Evolutionary conservation across 1,140 invertebrate genomes (phyloP), one percentile per base, ranked within the genome.

Genomic region (Anastrepha obliqua): DNA sequence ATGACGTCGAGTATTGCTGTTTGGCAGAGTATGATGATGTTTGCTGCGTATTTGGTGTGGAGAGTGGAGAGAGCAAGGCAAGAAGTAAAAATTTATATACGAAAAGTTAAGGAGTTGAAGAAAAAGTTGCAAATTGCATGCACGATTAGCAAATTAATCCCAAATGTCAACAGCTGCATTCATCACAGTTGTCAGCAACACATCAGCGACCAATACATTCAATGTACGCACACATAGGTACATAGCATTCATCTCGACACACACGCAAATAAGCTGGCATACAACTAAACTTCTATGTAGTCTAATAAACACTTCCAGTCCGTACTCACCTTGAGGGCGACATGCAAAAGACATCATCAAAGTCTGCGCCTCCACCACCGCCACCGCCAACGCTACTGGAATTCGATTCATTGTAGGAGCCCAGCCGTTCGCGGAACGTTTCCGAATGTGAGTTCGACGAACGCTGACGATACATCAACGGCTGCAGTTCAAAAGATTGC

Each of bases 131-230:
- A 29, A 87, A 88, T 86, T 59, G 70, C 58, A 87, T 87, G 88
- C 89, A 87, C 90, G 90, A 92, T 92, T 92, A 92, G 91, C 90
- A 90, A 87, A 87, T 81, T 62, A 88, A 90, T 74, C 67, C 55
- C 88, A 91, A 89, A 90, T 92, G 92, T 92, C 91, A 92, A 92
- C 91, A 92, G 91, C 91, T 92, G 91, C 91, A 89, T 81, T 64
- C 55, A 85, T 87, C 87, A 62, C 62, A 87, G 17, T 81, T 81
- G 74, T 81, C 74, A 81, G 17, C 74, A 20, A 81, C 51, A 20
- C 74, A 81, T 81, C 74, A 81, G 51, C 6, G 7, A 58, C 15
- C 47, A 81, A 81, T 55, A 81, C 74, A 81, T 11, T 4, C 60
- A 5, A 4, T 29, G 29, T 29, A 29, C 29, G 9, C 17, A 51